Conservation (phyloP, 2,113 vertebrate species). For the Macaca mulatta region DNA sequence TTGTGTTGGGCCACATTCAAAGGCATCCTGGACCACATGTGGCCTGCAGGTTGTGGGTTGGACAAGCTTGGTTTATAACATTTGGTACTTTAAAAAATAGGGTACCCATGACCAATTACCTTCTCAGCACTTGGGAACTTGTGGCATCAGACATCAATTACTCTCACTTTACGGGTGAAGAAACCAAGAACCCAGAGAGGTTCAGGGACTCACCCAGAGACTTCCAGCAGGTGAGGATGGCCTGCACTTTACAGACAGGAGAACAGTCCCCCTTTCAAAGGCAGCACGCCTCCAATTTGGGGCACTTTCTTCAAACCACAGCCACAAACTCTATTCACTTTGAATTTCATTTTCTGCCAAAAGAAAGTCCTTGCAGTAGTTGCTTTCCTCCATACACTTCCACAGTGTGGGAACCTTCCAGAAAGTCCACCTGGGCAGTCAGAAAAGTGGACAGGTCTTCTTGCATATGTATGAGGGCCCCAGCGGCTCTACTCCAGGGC, state of each 20-base stretch:
- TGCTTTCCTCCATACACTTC: too few relatives aligned
- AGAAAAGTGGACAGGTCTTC: not conserved
- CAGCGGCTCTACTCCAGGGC: too few relatives aligned
- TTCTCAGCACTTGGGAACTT: not conserved
- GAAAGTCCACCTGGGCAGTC: accelerated
- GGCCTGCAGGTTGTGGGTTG: too few relatives aligned
- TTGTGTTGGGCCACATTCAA: too few relatives aligned
- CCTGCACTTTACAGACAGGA: not conserved
- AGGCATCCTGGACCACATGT: too few relatives aligned
- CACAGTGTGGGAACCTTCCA: not conserved
- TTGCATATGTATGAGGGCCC: not conserved
- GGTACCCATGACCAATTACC: not conserved
- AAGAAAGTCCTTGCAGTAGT: too few relatives aligned
- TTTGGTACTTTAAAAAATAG: not conserved
- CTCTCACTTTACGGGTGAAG: not conserved
- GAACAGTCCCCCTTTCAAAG: not conserved
- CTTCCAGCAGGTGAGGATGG: not conserved
- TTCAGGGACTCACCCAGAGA: not conserved
- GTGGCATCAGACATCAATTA: too few relatives aligned
- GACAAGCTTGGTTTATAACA: not conserved
- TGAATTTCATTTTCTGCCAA: not conserved
- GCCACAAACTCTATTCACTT: accelerated
- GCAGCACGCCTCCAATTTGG: not conserved
- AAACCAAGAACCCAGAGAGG: not conserved
- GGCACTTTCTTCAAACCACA: not conserved